phyloP scores from a whole-genome alignment of 2,888 invertebrate species.

The Allygus modestus region DNA sequence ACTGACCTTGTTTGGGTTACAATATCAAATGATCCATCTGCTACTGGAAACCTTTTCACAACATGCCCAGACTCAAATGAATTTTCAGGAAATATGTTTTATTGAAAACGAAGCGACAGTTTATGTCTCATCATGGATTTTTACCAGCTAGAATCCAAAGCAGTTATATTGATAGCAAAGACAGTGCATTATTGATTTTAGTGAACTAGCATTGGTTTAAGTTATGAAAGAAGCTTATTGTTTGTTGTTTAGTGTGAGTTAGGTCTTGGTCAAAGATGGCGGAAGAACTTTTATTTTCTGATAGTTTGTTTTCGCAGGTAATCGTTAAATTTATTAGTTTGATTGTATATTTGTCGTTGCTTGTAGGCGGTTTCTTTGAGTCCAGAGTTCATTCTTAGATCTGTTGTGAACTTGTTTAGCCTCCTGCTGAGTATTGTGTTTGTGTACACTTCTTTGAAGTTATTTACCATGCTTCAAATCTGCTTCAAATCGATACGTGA shows the following conservation, averaged over 20 bases:
- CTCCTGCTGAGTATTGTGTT: conserved; percentile 1
- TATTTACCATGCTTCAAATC: too few relatives aligned
- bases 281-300: neutral
- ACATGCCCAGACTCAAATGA: too few relatives aligned
- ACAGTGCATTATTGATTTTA: neutral
- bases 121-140: neutral
- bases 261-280: conserved; percentile 12
- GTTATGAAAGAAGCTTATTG: conserved; percentile 11
- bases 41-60: too few relatives aligned
- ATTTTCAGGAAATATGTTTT: too few relatives aligned
- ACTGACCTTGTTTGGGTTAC: too few relatives aligned
- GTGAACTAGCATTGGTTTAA: neutral
- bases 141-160: neutral
- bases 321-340: neutral
- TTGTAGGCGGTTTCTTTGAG: neutral
- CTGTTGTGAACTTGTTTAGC: neutral
- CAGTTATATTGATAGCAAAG: neutral
- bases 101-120: neutral
- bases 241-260: neutral
- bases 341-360: neutral
- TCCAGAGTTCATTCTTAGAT: neutral
- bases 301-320: conserved; percentile 20
- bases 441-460: conserved; percentile 4
- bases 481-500: neutral
- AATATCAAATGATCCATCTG: too few relatives aligned